Conservation (phyloP, 2,113 vertebrate genomes). For the Pseudorhombus dupliciocellatus region DNA sequence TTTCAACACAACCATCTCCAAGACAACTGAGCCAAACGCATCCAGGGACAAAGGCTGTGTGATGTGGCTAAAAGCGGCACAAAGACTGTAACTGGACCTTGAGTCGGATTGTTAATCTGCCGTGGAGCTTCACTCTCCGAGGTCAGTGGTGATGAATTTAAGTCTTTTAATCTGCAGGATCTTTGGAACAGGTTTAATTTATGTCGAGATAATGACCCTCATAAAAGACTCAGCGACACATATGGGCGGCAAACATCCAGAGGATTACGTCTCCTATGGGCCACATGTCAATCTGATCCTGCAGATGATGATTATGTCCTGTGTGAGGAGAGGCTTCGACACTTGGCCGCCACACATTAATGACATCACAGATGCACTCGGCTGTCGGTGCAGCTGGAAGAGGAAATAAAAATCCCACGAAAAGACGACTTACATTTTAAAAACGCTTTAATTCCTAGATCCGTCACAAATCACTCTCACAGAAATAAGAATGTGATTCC, state of each 20-base stretch:
- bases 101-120: not conserved
- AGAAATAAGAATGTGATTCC: too few relatives aligned
- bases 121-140: not conserved
- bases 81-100: not conserved
- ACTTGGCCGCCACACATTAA: not conserved
- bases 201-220: constrained; percentile 3
- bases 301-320: not conserved
- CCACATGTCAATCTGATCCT: constrained; percentile 8
- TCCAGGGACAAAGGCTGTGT: not conserved
- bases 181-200: not conserved
- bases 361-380: not conserved
- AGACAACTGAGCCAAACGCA: not conserved
- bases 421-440: too few relatives aligned
- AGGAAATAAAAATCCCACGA: not conserved
- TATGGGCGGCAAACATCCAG: not conserved
- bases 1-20: not conserved
- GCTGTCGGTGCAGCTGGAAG: not conserved
- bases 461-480: too few relatives aligned
- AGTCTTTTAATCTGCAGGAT: not conserved
- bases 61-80: not conserved
- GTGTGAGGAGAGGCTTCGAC: not conserved
- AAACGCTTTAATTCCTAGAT: too few relatives aligned
- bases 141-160: not conserved
- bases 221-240: constrained; percentile 3
- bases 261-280: constrained; percentile 1